A percentile compares a stretch with the other conserved stretches of the same genome.
Evolutionary conservation across 2,113 vertebrate genomes (phyloP).

Genomic region (Mohoua ochrocephala): DNA sequence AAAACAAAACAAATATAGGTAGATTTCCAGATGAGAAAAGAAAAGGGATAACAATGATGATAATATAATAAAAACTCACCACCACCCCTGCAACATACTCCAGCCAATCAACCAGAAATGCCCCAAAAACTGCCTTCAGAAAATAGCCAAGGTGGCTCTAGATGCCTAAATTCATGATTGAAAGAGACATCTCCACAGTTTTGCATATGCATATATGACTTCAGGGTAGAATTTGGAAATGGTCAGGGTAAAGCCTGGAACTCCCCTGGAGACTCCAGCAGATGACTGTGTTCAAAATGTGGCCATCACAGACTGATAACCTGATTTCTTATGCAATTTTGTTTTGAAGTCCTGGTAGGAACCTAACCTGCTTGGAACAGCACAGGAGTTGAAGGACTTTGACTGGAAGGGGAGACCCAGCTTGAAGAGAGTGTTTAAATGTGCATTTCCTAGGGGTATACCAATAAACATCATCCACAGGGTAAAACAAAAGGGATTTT

Average conservation of each 20-base stretch:
- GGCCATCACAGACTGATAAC: too few relatives aligned
- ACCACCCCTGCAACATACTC: background rate
- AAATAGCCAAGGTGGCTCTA: background rate
- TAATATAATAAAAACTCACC: accelerated
- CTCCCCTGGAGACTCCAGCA: background rate
- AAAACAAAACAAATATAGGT: background rate
- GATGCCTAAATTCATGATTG: background rate
- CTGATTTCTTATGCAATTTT: accelerated
- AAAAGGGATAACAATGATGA: accelerated
- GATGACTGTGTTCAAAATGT: background rate
- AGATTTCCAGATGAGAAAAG: background rate
- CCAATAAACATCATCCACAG: background rate
- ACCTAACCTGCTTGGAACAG: background rate
- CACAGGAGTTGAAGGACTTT: background rate
- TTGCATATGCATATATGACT: background rate
- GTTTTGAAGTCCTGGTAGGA: accelerated
- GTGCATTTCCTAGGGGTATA: background rate
- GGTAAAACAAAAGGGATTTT: background rate
- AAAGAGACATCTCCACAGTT: background rate
- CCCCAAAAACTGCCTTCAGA: background rate
- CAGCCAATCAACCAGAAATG: background rate
- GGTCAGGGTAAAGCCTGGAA: background rate
- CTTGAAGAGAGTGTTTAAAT: background rate
- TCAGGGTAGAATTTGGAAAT: background rate
- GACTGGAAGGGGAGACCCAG: background rate